Base-by-base conservation (phyloP, 2,113 vertebrate species). In the Labrus mixtus region DNA sequence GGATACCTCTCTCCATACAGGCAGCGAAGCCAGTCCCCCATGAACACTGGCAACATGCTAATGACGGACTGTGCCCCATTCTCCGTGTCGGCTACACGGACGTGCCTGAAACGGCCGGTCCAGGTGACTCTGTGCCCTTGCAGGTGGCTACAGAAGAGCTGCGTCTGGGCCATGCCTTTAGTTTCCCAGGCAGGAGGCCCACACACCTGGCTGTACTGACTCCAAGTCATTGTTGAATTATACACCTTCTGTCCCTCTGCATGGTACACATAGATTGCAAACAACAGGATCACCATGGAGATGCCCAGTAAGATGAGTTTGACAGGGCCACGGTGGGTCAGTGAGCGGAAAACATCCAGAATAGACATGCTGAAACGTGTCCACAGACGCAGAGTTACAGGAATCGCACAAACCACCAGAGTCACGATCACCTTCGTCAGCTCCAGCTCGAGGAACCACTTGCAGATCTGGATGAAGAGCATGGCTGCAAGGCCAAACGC, bases 121-220 rank as follows among this genome's bases (percentile, higher is more conserved):
- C 98, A 99, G 0, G 97, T 98, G 80, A 99, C 96, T 46, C 97
- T 85, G 89, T 99, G 98, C 41, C 98, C 98, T 68, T 98, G 95
- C 73, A 99, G 90, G 85, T 99, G 98, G 70, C 97, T 96, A 75
- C 98, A 99, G 22, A 98, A 87, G 76, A 99, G 96, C 93, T 99
- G 97, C 2, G 97, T 97, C 17, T 95, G 95, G 0, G 97, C 97
- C 95, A 97, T 95, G 86, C 98, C 98, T 20, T 95, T 96, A 56
- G 95, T 94, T 89, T 95, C 95, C 98, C 98, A 99, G 0, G 98
- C 95, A 0, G 95, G 94, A 0, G 97, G 97, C 1, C 98, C 98
- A 0, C 98, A 99, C 29, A 93, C 85, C 23, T 92, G 91, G 41
- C 94, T 88, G 3, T 99, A 99, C 87, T 97, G 95, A 37, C 88